Conservation (phyloP, 2,888 invertebrate genomes). For the Ommatoiulus sabulosus region DNA sequence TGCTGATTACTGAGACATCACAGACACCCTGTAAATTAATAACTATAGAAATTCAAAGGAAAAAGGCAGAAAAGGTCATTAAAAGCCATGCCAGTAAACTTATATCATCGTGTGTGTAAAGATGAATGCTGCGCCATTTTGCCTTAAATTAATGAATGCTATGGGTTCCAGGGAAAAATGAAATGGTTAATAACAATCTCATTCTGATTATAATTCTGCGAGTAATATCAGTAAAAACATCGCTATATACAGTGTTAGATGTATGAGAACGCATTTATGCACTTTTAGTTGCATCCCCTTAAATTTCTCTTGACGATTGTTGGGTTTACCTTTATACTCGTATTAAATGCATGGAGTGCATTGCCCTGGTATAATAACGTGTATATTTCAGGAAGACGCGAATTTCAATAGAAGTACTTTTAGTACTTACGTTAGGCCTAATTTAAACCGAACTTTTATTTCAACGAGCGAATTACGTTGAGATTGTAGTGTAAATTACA, state of each 20-base stretch:
- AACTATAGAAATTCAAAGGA: too few relatives aligned
- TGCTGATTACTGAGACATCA: too few relatives aligned
- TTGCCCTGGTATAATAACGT: not conserved
- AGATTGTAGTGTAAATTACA: slow-evolving; percentile 23
- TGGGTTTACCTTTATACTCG: not conserved
- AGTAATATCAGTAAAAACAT: not conserved
- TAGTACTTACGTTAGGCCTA: not conserved
- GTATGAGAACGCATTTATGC: not conserved
- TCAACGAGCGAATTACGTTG: slow-evolving; percentile 33
- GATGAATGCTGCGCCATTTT: too few relatives aligned
- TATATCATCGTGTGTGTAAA: too few relatives aligned
- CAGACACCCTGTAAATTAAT: too few relatives aligned
- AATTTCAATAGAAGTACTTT: slow-evolving; percentile 37
- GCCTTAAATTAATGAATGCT: not conserved
- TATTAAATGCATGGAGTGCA: not conserved
- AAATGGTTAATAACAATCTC: not conserved
- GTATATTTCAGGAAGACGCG: not conserved
- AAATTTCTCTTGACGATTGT: not conserved
- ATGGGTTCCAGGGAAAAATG: not conserved
- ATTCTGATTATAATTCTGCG: not conserved
- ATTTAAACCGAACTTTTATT: slow-evolving; percentile 10
- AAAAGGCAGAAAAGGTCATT: too few relatives aligned
- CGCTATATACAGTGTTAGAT: too few relatives aligned
- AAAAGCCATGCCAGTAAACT: too few relatives aligned
- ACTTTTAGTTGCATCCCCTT: not conserved